Evolutionary conservation across 2,113 vertebrate genomes (phyloP), one percentile per base, ranked within the genome.

Genomic region (Motacilla tschutschensis): DNA sequence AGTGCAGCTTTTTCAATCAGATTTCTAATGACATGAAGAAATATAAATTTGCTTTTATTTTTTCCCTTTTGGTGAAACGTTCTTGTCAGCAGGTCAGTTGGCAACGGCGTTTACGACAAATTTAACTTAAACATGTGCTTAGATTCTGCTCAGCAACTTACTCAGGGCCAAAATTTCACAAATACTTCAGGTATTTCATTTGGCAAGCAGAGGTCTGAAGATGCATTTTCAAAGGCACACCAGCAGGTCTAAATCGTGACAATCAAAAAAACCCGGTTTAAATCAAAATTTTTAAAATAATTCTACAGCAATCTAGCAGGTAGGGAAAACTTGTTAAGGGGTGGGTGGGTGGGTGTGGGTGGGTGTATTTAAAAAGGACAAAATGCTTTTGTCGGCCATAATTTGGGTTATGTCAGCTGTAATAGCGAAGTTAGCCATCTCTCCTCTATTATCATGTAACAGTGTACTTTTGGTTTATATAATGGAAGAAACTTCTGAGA

Each of bases 1-100:
- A 53, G 28, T 57, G 53, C 60, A 90, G 76, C 59, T 71, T 91
- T 93, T 88, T 60, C 79, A 79, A 67, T 74, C 60, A 55, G 31
- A 63, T 85, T 87, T 92, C 55, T 79, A 59, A 85, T 89, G 38
- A 82, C 70, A 89, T 41, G 7, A 66, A 85, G 64, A 85, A 77
- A 88, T 21, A 74, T 36, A 85, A 78, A 85, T 91, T 88, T 71
- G 19, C 28, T 80, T 64, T 63, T 63, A 24, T 62, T 87, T 90
- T 73, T 87, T 29, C 50, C 17, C 8, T 65, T 86, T 82, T 73
- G 35, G 8, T 46, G 55, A 82, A 79, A 33, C 12, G 11, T 35
- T 76, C 29, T 57, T 41, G 26, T 88, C 76, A 92, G 33, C 31
- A 62, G 47, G n/a, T 83, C 59, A 62, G n/a, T 28, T 82, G 69